Percentiles rank a stretch among this genome's conserved stretches.
Conservation (phyloP, 2,888 invertebrate genomes). For the Sylvicola cinctus region DNA sequence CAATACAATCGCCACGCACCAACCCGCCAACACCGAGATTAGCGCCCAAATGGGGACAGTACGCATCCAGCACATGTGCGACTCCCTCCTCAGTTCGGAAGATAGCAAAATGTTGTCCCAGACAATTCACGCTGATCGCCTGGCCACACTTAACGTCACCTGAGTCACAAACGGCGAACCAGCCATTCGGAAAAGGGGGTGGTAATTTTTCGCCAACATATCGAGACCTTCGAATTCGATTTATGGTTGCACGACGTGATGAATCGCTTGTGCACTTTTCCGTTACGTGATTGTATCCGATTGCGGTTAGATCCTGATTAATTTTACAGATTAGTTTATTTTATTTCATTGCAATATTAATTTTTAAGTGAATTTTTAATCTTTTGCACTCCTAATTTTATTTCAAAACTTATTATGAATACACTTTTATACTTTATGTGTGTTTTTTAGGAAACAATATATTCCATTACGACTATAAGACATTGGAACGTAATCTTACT, state of each 20-base stretch:
- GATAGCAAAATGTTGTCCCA: slow-evolving; percentile 50
- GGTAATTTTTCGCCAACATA: slow-evolving; percentile 43
- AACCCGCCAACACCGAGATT: slow-evolving; percentile 35
- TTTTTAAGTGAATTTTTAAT: too few relatives aligned
- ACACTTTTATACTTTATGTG: too few relatives aligned
- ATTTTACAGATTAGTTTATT: too few relatives aligned
- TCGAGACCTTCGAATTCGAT: slow-evolving; percentile 29
- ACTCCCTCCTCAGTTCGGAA: slow-evolving; percentile 41
- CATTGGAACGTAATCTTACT: too few relatives aligned
- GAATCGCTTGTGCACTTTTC: slow-evolving; percentile 16
- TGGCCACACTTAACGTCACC: slow-evolving; percentile 31
- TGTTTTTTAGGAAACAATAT: too few relatives aligned
- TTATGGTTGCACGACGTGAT: slow-evolving; percentile 16
- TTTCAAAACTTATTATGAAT: too few relatives aligned
- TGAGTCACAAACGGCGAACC: slow-evolving; percentile 63
- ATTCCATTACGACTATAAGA: too few relatives aligned
- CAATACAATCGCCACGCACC: slow-evolving; percentile 54
- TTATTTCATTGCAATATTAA: too few relatives aligned
- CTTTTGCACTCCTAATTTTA: too few relatives aligned
- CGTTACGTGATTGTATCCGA: slow-evolving; percentile 27
- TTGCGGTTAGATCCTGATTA: slow-evolving; percentile 30
- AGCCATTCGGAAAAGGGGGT: slow-evolving; percentile 77
- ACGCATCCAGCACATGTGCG: slow-evolving; percentile 57
- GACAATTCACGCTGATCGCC: slow-evolving; percentile 37
- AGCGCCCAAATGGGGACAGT: slow-evolving; percentile 56